phyloP scores from a whole-genome alignment of 2,797 vertebrate species.

The Rhinatrema bivittatum region DNA sequence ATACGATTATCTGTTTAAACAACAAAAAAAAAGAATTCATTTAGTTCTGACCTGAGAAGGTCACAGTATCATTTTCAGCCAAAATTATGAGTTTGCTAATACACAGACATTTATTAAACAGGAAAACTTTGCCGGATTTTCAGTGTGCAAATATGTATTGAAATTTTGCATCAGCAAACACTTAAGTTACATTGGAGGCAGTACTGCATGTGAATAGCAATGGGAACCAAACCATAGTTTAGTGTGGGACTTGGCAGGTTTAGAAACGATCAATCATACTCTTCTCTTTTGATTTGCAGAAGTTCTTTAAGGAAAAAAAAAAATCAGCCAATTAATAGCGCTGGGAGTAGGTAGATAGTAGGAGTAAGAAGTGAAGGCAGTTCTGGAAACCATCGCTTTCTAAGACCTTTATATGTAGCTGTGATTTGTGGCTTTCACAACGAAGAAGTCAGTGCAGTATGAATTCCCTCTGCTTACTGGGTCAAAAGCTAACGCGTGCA shows the following conservation, averaged over 20 bases:
- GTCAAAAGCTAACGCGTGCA: slow-evolving; percentile 37
- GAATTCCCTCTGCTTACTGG: slow-evolving; percentile 28
- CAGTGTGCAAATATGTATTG: slow-evolving; percentile 23
- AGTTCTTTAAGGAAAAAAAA: slow-evolving; percentile 56
- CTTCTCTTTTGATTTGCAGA: slow-evolving; percentile 59
- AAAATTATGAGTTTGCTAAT: not conserved
- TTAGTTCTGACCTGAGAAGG: too few relatives aligned
- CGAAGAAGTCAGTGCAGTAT: not conserved
- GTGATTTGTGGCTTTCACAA: slow-evolving; percentile 20
- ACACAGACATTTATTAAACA: slow-evolving; percentile 2
- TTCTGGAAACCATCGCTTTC: slow-evolving; percentile 35
- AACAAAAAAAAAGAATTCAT: too few relatives aligned
- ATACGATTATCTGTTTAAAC: too few relatives aligned
- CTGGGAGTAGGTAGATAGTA: slow-evolving; percentile 50
- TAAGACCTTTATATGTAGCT: slow-evolving; percentile 26
- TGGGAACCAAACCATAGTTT: slow-evolving; percentile 27
- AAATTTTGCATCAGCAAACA: slow-evolving; percentile 7
- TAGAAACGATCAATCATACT: slow-evolving; percentile 46
- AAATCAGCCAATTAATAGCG: too few relatives aligned
- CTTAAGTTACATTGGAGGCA: slow-evolving; percentile 12
- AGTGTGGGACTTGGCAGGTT: slow-evolving; percentile 42
- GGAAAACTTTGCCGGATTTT: slow-evolving; percentile 8
- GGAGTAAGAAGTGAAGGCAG: slow-evolving; percentile 35
- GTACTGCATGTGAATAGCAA: slow-evolving; percentile 9
- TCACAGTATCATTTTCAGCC: not conserved